A percentile compares a stretch with the other conserved stretches of the same genome.
These are phyloP conservation scores for Linyphia triangularis DNA, from an alignment of 2,888 invertebrate genomes.

Conservation along the genomic window DNA sequence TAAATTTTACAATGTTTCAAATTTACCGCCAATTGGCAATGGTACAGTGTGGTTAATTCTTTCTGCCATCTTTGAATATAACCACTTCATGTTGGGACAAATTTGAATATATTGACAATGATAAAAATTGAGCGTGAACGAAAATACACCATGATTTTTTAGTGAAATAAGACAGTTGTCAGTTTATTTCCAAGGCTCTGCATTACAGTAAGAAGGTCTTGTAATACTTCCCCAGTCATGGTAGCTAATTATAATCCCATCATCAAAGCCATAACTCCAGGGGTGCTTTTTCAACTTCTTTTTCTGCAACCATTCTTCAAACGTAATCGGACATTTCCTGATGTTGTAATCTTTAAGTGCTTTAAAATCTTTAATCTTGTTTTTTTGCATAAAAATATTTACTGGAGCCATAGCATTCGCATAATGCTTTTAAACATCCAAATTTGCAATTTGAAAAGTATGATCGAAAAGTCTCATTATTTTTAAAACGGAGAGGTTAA, in stretches of 20 bases:
- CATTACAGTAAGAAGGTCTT: conserved; percentile 33
- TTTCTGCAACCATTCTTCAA: conserved; percentile 20
- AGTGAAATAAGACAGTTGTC: not conserved
- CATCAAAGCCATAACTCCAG: conserved; percentile 47
- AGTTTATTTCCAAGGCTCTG: conserved; percentile 15
- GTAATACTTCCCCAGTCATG: conserved; percentile 27
- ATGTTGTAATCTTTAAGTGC: not conserved
- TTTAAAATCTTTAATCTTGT: no score
- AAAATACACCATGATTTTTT: not conserved
- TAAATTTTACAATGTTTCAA: no score
- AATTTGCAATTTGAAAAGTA: no score
- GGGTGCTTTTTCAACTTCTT: not conserved
- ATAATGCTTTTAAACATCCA: no score
- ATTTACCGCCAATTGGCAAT: no score
- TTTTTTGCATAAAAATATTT: no score
- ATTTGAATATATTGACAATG: no score
- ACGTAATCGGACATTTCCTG: not conserved
- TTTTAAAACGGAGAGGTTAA: not conserved
- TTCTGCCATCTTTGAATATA: no score
- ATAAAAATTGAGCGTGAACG: not conserved
- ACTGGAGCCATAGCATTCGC: no score
- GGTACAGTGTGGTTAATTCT: no score
- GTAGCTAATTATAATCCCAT: conserved; percentile 34
- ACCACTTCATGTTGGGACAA: no score
- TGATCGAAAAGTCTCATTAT: no score